phyloP scores from a whole-genome alignment of 2,888 invertebrate genomes.

The Hirtodrosophila trivittata region DNA sequence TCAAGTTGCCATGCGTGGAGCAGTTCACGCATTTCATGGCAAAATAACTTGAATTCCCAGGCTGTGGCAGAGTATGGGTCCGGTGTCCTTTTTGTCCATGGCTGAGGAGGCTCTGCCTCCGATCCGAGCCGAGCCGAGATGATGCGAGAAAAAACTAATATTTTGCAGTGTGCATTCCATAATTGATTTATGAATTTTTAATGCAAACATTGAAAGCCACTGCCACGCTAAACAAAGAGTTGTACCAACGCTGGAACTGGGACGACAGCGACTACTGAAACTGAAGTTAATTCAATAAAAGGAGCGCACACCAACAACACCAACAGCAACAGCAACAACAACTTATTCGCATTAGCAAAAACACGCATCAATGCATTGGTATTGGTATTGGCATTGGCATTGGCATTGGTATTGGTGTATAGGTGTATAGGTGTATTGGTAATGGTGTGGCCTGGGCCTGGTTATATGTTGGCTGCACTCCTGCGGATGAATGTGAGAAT shows the following conservation, averaged over 20 bases:
- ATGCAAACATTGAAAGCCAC: constrained; percentile 77
- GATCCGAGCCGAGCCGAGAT: background rate
- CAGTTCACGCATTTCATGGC: constrained; percentile 81
- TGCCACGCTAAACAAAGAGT: constrained; percentile 61
- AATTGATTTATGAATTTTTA: constrained; percentile 84
- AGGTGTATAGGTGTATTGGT: constrained; percentile 2
- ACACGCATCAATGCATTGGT: constrained; percentile 51
- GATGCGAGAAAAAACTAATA: constrained; percentile 76
- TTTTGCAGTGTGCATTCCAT: constrained; percentile 82
- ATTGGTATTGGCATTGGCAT: constrained; percentile 38
- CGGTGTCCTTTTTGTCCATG: constrained; percentile 32
- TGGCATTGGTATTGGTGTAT: constrained; percentile 44
- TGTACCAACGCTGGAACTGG: constrained; percentile 34
- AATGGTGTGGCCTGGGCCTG: constrained; percentile 2
- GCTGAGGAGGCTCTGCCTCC: no score
- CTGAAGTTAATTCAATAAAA: constrained; percentile 72
- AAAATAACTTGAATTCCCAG: constrained; percentile 77
- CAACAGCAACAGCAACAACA: constrained; percentile 20
- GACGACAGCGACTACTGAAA: constrained; percentile 43
- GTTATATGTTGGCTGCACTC: constrained; percentile 10
- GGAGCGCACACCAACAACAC: constrained; percentile 46
- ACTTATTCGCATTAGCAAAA: constrained; percentile 75
- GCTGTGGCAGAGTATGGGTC: constrained; percentile 30
- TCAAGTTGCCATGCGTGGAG: constrained; percentile 69
- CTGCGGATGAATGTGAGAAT: constrained; percentile 61